Evolutionary conservation across 2,113 vertebrate species (phyloP).

Genomic region (Brachyhypopomus occidentalis): DNA sequence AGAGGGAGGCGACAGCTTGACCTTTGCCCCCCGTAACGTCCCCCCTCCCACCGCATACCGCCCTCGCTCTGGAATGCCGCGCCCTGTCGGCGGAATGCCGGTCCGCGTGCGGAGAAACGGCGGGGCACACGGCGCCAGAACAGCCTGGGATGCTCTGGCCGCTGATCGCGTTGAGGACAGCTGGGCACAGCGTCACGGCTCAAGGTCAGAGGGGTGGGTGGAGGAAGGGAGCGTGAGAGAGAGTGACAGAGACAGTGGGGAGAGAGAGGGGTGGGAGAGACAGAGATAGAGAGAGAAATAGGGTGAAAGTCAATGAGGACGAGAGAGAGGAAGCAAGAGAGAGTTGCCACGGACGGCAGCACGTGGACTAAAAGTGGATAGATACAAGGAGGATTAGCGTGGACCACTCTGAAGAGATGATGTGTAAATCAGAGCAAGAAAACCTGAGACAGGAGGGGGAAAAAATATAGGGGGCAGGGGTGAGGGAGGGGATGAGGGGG

Average conservation of each 20-base stretch:
- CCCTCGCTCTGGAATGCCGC: too few species aligned
- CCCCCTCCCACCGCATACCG: constrained; percentile 13
- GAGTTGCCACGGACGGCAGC: neutral
- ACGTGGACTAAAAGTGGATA: neutral
- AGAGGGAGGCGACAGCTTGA: constrained; percentile 54
- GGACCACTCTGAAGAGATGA: constrained; percentile 44
- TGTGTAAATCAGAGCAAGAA: neutral
- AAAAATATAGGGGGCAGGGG: constrained; percentile 3
- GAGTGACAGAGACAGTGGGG: neutral
- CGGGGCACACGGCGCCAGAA: too few species aligned
- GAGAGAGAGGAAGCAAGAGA: constrained; percentile 9
- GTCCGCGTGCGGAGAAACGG: too few species aligned
- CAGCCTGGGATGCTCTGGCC: constrained; percentile 20
- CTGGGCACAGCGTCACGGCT: constrained; percentile 60
- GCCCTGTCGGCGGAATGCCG: too few species aligned
- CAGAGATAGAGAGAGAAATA: neutral
- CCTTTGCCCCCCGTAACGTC: constrained; percentile 49
- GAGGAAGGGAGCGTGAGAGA: constrained; percentile 13
- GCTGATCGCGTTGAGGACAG: constrained; percentile 57
- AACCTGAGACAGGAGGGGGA: constrained; percentile 25
- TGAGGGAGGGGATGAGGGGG: neutral
- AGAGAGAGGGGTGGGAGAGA: too few species aligned
- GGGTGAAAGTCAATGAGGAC: neutral
- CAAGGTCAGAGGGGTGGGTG: constrained; percentile 59
- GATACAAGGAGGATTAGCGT: neutral